Evolutionary conservation across 2,888 invertebrate genomes (phyloP), one percentile per base, ranked within the genome.

Genomic region (Caenorhabditis zanzibari): DNA sequence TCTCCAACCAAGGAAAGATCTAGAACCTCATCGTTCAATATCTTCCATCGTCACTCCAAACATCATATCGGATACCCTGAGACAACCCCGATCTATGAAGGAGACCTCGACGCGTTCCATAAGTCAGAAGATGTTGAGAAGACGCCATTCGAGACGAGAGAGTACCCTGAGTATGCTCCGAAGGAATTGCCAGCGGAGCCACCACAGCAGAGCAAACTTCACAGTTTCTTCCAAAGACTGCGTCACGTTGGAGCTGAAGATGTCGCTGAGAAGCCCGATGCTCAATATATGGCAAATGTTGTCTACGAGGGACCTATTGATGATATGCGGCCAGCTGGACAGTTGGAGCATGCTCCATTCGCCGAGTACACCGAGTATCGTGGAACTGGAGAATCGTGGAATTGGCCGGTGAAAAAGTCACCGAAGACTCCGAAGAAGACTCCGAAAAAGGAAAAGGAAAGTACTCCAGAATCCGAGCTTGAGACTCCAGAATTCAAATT

Each of bases 291-390:
- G 22, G 63, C 80, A 38, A 58, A 74, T 14, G 71, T 73, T 6
- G 68, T 79, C 10, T 84, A 82, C 52, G 86, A 86, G 0, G 86
- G 85, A 26, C 72, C 71, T 12, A 35, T 84, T 7, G 80, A 81
- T 24, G 76, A 76, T 7, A 73, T 52, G 35, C 2, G 49, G 63
- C n/a, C 56, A 49, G 14, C 58, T 49, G 26, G 66, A 74, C 22
- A 58, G 38, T 74, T 79, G 24, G 75, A 83, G 19, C 83, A 84
- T 44, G 26, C 44, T 63, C n/a, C 22, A 3, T 9, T 63, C 24
- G 24, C 12, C 9, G 61, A 63, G 1, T 63, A 63, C 24, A 41
- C 61, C 19, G 44, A 38, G 4, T n/a, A 19, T 6, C 41, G 41
- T 26, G 44, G 24, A 22, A 64, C 44, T 41, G 84, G 84, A 28